These are phyloP conservation scores for Zapus hudsonius DNA, from an alignment of 2,113 vertebrate genomes.

Conservation along the genomic window DNA sequence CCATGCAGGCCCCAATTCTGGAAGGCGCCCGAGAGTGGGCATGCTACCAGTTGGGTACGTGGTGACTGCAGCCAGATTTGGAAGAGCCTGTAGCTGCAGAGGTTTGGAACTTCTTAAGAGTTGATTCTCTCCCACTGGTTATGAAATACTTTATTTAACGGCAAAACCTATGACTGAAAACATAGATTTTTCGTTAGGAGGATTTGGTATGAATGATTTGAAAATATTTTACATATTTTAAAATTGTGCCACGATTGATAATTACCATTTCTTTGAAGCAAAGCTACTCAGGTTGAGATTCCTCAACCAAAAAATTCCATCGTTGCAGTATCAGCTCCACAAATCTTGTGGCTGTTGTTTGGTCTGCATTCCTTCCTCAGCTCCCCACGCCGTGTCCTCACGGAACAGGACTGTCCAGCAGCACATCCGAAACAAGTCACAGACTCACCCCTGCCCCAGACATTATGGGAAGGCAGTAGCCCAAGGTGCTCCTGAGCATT, in stretches of 20 bases:
- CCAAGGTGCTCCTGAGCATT: not conserved
- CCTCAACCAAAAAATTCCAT: not conserved
- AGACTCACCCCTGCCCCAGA: not conserved
- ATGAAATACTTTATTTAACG: constrained; percentile 12
- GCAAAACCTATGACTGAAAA: not conserved
- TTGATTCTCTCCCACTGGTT: not conserved
- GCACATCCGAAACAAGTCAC: not conserved
- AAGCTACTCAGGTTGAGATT: not conserved
- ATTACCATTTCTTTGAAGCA: not conserved
- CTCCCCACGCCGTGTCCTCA: not conserved
- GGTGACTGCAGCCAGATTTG: not conserved
- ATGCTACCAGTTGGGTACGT: too few relatives aligned
- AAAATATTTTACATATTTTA: constrained; percentile 21
- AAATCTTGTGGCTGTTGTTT: not conserved
- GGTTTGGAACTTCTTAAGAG: not conserved
- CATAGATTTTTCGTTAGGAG: not conserved
- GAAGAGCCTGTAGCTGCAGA: not conserved
- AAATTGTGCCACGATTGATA: not conserved
- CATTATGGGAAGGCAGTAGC: not conserved
- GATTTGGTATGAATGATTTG: not conserved
- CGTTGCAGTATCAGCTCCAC: not conserved
- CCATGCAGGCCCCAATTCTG: too few relatives aligned
- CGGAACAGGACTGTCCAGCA: not conserved
- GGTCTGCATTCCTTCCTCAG: not conserved
- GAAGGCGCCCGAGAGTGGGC: not conserved